Percentiles rank a stretch among this genome's conserved stretches.
These are phyloP conservation scores for Drosophila ananassae DNA, from an alignment of 1,140 invertebrate genomes.

Conservation along the genomic window DNA sequence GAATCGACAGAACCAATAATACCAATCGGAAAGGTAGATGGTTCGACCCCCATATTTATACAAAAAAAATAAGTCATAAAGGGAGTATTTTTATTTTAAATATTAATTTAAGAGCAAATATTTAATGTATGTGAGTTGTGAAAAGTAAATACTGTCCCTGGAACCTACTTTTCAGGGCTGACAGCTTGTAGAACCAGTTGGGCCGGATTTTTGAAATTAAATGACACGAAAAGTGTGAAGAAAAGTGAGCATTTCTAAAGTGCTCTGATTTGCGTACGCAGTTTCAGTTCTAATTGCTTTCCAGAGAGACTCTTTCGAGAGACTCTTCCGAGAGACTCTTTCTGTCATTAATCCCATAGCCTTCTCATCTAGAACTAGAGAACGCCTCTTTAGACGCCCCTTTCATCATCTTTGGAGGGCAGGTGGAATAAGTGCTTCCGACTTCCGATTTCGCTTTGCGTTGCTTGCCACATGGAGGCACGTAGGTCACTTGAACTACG, in stretches of 20 bases:
- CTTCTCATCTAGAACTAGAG: too few relatives aligned
- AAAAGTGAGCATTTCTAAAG: slow-evolving; percentile 19
- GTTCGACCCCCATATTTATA: too few relatives aligned
- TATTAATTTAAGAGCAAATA: too few relatives aligned
- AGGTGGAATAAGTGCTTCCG: slow-evolving; percentile 62
- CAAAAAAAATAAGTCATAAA: too few relatives aligned
- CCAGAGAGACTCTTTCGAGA: too few relatives aligned
- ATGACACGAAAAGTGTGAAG: slow-evolving; percentile 44
- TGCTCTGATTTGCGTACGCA: background rate
- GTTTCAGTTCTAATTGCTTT: background rate
- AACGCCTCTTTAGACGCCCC: too few relatives aligned
- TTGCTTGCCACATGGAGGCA: slow-evolving; percentile 1
- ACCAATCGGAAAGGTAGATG: too few relatives aligned
- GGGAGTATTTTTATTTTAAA: too few relatives aligned
- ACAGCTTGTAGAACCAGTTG: slow-evolving; percentile 40
- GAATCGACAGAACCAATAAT: background rate
- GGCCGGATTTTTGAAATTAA: slow-evolving; percentile 44
- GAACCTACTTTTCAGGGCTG: slow-evolving; percentile 36
- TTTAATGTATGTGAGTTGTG: too few relatives aligned
- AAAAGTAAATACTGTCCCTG: too few relatives aligned
- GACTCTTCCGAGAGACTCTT: too few relatives aligned
- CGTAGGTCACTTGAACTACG: background rate
- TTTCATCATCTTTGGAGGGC: slow-evolving; percentile 8
- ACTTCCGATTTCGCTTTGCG: slow-evolving; percentile 56
- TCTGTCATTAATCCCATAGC: too few relatives aligned